These are phyloP conservation scores for Malurus melanocephalus DNA, from an alignment of 2,113 vertebrate species.

Conservation along the genomic window DNA sequence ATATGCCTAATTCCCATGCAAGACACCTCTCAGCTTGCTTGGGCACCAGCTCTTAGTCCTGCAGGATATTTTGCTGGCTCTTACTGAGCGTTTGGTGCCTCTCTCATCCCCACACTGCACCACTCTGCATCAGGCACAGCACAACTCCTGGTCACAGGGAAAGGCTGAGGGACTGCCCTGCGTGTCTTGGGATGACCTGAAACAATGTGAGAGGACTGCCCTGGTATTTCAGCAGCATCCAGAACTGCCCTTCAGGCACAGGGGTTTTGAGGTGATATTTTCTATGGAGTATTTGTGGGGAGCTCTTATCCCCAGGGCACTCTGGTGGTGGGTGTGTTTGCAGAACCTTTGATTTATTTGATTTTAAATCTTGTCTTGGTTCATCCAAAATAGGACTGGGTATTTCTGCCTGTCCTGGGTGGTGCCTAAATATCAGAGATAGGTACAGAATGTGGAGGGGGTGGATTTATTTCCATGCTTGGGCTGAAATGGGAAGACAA, in stretches of 20 bases:
- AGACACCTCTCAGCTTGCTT: neutral
- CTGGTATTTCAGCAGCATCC: neutral
- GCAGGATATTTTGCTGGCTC: neutral
- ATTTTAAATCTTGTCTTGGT: neutral
- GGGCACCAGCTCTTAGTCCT: neutral
- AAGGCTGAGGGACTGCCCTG: neutral
- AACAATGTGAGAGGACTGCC: neutral
- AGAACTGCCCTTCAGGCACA: neutral
- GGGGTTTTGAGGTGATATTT: neutral
- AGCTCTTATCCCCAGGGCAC: neutral
- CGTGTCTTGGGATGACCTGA: neutral
- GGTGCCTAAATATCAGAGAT: neutral
- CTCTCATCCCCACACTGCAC: rapidly evolving
- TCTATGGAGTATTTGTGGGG: neutral
- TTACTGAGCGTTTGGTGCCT: neutral
- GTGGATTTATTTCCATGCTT: neutral
- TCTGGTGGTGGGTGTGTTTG: neutral
- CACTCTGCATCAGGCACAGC: neutral
- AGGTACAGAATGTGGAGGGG: neutral
- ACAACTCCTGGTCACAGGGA: neutral
- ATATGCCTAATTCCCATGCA: neutral
- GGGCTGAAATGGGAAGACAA: neutral
- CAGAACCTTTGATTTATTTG: neutral
- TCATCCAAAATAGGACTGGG: neutral
- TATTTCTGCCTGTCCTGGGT: neutral